Evolutionary conservation across 2,113 vertebrate genomes (phyloP).

Genomic region (Turnix velox): DNA sequence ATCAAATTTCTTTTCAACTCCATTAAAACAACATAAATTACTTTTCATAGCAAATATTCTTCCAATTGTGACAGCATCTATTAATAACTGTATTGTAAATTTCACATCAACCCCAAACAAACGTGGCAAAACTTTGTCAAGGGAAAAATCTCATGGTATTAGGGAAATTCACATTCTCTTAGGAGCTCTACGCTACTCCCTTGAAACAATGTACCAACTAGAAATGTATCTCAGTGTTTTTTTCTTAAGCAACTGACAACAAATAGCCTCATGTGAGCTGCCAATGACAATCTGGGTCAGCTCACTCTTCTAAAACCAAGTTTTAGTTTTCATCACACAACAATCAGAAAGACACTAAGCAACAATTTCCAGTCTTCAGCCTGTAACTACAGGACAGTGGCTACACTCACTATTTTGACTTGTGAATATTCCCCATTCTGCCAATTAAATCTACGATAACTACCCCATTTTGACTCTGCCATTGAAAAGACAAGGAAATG

Average conservation of each 20-base stretch:
- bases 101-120: not conserved
- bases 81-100: not conserved
- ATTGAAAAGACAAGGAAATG: not conserved
- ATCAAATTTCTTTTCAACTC: not conserved
- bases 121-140: not conserved
- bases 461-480: not conserved
- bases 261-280: not conserved
- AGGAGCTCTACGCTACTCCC: not conserved
- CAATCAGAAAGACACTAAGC: not conserved
- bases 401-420: not conserved
- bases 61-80: not conserved
- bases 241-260: not conserved
- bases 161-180: not conserved
- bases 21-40: not conserved
- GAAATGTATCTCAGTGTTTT: not conserved
- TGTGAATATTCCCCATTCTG: not conserved
- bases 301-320: not conserved
- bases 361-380: not conserved
- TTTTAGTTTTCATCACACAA: not conserved
- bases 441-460: not conserved
- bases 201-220: not conserved
- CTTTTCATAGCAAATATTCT: not conserved
- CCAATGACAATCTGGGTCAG: not conserved
- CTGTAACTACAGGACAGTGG: not conserved
- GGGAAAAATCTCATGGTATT: not conserved